phyloP scores from a whole-genome alignment of 2,797 vertebrate species.

The Echiichthys vipera region DNA sequence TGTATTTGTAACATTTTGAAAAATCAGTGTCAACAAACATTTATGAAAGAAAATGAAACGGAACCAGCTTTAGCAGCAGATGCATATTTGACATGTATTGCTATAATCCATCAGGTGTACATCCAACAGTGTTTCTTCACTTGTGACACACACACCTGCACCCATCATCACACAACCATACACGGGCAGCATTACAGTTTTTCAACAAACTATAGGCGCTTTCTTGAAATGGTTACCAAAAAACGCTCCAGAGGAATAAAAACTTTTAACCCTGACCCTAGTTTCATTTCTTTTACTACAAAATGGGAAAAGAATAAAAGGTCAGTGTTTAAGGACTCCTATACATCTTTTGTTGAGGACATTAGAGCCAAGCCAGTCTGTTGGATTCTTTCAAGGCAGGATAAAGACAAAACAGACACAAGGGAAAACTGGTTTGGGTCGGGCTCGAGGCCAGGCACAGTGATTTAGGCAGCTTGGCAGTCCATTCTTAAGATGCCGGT shows the following conservation, averaged over 20 bases:
- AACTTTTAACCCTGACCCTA: conserved; percentile 54
- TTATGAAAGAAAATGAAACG: conserved; percentile 39
- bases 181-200: conserved; percentile 70
- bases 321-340: conserved; percentile 55
- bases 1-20: not conserved
- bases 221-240: conserved; percentile 37
- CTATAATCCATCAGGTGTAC: conserved; percentile 82
- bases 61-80: conserved; percentile 79
- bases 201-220: conserved; percentile 52
- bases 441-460: conserved; percentile 82
- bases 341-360: conserved; percentile 34
- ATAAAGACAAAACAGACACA: conserved; percentile 46
- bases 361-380: conserved; percentile 60
- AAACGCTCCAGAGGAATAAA: conserved; percentile 37
- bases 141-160: conserved; percentile 69
- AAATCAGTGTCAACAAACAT: not conserved
- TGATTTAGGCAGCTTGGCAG: conserved; percentile 83
- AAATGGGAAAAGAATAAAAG: conserved; percentile 57
- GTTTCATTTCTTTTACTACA: conserved; percentile 54
- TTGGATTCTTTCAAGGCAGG: conserved; percentile 50
- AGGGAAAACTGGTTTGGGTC: conserved; percentile 52
- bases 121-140: conserved; percentile 67
- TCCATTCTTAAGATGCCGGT: conserved; percentile 68
- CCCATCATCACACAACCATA: conserved; percentile 69
- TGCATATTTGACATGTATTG: conserved; percentile 88